phyloP scores from a whole-genome alignment of 1,140 invertebrate genomes.

The Papilio aristodemus region DNA sequence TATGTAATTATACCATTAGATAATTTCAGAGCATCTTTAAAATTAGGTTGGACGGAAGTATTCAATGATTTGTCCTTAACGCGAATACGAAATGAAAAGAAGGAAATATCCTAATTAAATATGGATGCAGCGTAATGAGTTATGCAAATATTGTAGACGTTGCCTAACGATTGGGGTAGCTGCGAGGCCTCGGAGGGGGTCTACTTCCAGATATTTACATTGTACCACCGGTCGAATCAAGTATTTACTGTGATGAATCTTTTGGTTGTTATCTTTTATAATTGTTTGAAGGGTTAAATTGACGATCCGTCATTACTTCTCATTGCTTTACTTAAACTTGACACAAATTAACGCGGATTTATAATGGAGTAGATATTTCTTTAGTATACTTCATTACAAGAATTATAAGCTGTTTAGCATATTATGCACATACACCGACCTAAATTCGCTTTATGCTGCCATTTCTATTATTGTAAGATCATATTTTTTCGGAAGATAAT shows the following conservation, averaged over 20 bases:
- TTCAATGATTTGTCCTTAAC: constrained; percentile 39
- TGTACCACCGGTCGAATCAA: constrained; percentile 25
- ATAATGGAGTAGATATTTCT: background rate
- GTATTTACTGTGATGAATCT: constrained; percentile 43
- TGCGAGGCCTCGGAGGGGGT: constrained; percentile 19
- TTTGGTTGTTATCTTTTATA: constrained; percentile 35
- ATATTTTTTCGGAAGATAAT: too few species aligned
- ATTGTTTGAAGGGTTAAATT: constrained; percentile 30
- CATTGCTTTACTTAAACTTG: constrained; percentile 18
- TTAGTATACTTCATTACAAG: background rate
- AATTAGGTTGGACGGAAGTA: background rate
- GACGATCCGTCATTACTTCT: background rate
- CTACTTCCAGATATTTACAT: constrained; percentile 7
- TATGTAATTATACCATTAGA: too few species aligned
- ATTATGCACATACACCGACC: too few species aligned
- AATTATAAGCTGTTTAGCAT: too few species aligned
- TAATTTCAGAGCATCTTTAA: too few species aligned
- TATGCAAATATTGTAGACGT: constrained; percentile 74
- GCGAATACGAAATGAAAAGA: constrained; percentile 47
- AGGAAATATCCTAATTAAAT: constrained; percentile 77
- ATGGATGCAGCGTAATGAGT: constrained; percentile 76
- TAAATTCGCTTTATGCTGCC: too few species aligned
- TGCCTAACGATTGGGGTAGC: constrained; percentile 59
- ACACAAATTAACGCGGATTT: constrained; percentile 7
- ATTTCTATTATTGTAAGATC: too few species aligned